These are phyloP conservation scores for Perizoma affinitatum DNA, from an alignment of 2,888 invertebrate species.

Conservation along the genomic window DNA sequence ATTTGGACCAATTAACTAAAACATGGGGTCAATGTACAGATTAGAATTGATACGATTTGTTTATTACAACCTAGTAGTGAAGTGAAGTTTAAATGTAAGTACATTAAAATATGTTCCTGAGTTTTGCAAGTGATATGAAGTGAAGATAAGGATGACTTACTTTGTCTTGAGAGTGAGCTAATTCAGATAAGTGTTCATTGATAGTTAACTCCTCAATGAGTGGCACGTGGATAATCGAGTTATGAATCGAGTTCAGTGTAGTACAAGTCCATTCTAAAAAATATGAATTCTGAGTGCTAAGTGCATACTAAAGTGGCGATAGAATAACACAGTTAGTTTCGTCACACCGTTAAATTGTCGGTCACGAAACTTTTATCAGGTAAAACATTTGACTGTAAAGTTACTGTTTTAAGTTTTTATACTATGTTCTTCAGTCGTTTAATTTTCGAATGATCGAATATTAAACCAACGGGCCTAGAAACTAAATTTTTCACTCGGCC, in stretches of 20 bases:
- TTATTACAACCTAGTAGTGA: conserved; percentile 32
- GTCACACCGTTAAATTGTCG: conserved; percentile 1
- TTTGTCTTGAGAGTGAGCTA: conserved; percentile 62
- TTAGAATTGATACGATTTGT: conserved; percentile 47
- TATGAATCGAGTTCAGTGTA: conserved; percentile 5
- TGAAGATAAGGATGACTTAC: conserved; percentile 60
- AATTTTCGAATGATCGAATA: too few relatives aligned
- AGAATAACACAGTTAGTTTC: background rate
- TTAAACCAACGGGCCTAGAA: too few relatives aligned
- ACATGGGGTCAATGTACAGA: conserved; percentile 51
- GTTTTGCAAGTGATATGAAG: conserved; percentile 42
- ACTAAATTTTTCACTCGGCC: too few relatives aligned
- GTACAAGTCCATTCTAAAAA: background rate
- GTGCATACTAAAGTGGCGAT: background rate
- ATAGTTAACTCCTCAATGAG: conserved; percentile 14
- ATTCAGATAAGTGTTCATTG: conserved; percentile 20
- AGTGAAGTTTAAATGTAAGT: conserved; percentile 41
- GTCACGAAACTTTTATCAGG: conserved; percentile 9
- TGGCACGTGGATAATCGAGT: background rate
- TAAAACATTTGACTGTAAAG: background rate
- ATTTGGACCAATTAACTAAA: conserved; percentile 42
- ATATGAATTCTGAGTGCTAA: background rate
- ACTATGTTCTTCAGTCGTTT: too few relatives aligned
- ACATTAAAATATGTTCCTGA: conserved; percentile 41
- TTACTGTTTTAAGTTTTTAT: too few relatives aligned